Percentiles rank a stretch among this genome's conserved stretches.
These are phyloP conservation scores for Andrena haemorrhoa DNA, from an alignment of 2,888 invertebrate species.

Conservation along the genomic window DNA sequence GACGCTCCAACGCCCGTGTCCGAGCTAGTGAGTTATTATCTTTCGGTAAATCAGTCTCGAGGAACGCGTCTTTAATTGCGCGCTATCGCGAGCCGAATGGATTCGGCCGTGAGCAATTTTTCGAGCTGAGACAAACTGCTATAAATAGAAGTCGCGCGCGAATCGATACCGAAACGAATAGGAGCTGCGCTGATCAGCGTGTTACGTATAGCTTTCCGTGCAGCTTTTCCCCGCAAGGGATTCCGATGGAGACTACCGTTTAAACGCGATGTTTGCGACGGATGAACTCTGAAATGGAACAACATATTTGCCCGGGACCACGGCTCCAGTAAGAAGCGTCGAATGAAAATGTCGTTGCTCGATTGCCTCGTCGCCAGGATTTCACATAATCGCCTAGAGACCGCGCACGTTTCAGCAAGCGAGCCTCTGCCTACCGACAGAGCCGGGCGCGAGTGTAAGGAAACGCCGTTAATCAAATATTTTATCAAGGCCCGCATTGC, in stretches of 20 bases:
- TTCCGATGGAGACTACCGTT: neutral
- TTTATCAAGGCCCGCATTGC: constrained; percentile 51
- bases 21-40: constrained; percentile 3
- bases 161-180: neutral
- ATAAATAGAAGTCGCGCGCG: constrained; percentile 41
- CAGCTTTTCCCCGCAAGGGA: no score
- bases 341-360: constrained; percentile 23
- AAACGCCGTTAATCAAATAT: constrained; percentile 66
- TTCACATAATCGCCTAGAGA: neutral
- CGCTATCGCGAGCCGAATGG: constrained; percentile 12
- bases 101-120: constrained; percentile 12
- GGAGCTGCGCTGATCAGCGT: neutral
- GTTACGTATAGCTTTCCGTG: neutral
- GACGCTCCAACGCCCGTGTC: neutral
- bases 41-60: constrained; percentile 3
- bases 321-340: neutral
- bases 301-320: constrained; percentile 40
- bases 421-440: neutral
- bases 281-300: constrained; percentile 19
- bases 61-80: constrained; percentile 6
- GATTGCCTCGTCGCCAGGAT: neutral
- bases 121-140: constrained; percentile 48
- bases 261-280: neutral
- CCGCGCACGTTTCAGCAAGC: neutral
- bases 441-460: constrained; percentile 29